Base-by-base conservation (phyloP, 2,888 invertebrate species). In the Apodemia zela region DNA sequence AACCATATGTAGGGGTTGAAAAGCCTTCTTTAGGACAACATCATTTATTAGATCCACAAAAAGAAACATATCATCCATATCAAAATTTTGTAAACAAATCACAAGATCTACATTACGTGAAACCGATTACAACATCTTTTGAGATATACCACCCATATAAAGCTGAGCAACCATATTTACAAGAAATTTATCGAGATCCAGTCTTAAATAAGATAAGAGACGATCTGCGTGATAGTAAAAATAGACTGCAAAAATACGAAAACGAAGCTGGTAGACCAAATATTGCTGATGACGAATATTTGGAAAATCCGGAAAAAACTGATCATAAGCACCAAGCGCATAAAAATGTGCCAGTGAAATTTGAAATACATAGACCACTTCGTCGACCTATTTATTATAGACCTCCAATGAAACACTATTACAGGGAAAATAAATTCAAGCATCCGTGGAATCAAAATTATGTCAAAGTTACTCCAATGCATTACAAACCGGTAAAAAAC, bases 71-170 rank as follows among this genome's bases (percentile, higher is more conserved):
- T 70, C 70, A 75, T 33, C 82, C 82, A 0, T 82, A 82, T 64
- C 87, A 87, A 74, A 70, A 78, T 33, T 87, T 78, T 64, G 73
- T 80, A 2, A 73, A 81, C 21, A 73, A 76, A 51, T 75, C 78
- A 67, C 73, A 77, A 61, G 72, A 73, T 47, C 65, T 68, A 3
- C 67, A 66, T 21, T 72, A 77, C 47, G 78, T 76, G 0, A 73
- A 73, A 38, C 89, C 91, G 4, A 73, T 72, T 7, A 73, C 80
- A 2, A 78, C 78, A 4, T 81, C 80, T 59, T 90, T 87, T 72
- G 87, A 90, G 75, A 76, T 89, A 5, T 90, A 81, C 62, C 90
- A 92, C 71, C 91, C 92, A 0, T 92, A 92, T 59, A 78, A 87
- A 73, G 80, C 79, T 0, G 90, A 91, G 70, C 82, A 82, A 67